Conservation (phyloP, 2,113 vertebrate species). For the Brachyistius frenatus region DNA sequence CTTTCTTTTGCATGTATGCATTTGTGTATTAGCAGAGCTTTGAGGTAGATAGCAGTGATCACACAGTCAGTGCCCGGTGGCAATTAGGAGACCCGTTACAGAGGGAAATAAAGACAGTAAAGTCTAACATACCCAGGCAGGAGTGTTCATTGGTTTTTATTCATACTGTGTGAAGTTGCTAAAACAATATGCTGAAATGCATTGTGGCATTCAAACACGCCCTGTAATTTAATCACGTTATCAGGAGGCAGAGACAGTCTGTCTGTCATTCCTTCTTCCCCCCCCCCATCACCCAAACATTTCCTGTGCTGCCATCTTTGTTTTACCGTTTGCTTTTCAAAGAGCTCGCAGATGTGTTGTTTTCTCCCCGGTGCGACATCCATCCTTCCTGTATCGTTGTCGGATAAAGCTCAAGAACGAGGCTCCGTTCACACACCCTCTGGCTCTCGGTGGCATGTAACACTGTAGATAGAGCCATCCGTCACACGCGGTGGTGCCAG, state of each 20-base stretch:
- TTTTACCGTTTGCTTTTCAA: slow-evolving; percentile 37
- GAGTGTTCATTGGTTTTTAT: not conserved
- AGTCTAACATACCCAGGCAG: not conserved
- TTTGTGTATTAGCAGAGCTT: no score
- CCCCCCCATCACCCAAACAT: slow-evolving; percentile 3
- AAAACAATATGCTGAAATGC: slow-evolving; percentile 33
- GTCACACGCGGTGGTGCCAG: slow-evolving; percentile 68
- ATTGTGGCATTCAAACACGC: not conserved
- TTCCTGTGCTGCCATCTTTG: slow-evolving; percentile 33
- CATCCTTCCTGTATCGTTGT: slow-evolving; percentile 65
- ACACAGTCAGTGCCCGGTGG: no score
- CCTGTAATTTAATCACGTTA: slow-evolving; percentile 18
- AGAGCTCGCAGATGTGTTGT: slow-evolving; percentile 58
- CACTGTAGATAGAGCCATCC: slow-evolving; percentile 66
- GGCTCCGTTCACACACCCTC: slow-evolving; percentile 58
- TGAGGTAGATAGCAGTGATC: no score
- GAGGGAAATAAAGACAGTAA: no score
- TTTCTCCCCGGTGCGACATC: slow-evolving; percentile 46
- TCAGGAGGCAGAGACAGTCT: not conserved
- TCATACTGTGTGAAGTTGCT: slow-evolving; percentile 7
- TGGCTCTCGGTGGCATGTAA: slow-evolving; percentile 62
- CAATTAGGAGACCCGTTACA: no score
- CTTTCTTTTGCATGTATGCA: no score
- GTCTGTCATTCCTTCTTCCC: slow-evolving; percentile 1
- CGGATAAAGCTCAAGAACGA: slow-evolving; percentile 53